These are phyloP conservation scores for Cenopis cana DNA, from an alignment of 2,888 invertebrate species.

Conservation along the genomic window DNA sequence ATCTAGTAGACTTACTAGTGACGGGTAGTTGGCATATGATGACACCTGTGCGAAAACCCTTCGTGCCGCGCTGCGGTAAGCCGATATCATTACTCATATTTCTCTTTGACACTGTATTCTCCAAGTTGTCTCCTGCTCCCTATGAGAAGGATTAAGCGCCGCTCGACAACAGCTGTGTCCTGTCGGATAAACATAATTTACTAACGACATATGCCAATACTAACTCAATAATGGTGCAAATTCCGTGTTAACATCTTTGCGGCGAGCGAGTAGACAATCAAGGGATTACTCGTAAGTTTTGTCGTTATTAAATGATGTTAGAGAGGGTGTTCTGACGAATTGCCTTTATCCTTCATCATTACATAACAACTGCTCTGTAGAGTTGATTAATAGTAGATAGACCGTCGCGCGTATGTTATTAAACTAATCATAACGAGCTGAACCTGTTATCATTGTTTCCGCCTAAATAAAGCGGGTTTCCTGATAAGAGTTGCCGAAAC, in stretches of 20 bases:
- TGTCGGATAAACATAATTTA: slow-evolving; percentile 78
- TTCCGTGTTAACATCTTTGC: slow-evolving; percentile 42
- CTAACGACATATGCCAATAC: slow-evolving; percentile 74
- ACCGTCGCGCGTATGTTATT: too few species aligned
- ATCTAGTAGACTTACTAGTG: slow-evolving; percentile 1
- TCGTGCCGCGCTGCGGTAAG: slow-evolving; percentile 55
- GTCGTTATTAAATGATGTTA: slow-evolving; percentile 1
- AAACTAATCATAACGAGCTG: too few species aligned
- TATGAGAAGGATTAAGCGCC: slow-evolving; percentile 70
- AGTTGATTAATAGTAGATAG: slow-evolving; percentile 53
- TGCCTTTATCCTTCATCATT: slow-evolving; percentile 23
- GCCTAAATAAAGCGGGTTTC: not conserved
- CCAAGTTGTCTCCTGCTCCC: slow-evolving; percentile 60
- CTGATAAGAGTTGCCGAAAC: slow-evolving; percentile 64
- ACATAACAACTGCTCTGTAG: slow-evolving; percentile 23
- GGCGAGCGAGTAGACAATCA: slow-evolving; percentile 29
- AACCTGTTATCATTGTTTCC: too few species aligned
- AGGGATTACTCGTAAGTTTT: slow-evolving; percentile 26
- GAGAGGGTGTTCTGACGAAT: slow-evolving; percentile 9
- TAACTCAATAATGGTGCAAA: slow-evolving; percentile 65
- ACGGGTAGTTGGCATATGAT: slow-evolving; percentile 7
- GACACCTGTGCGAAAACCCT: slow-evolving; percentile 44
- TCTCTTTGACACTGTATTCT: slow-evolving; percentile 63
- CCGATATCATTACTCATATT: slow-evolving; percentile 71
- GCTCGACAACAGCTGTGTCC: slow-evolving; percentile 70